These are phyloP conservation scores for Gallinago paraguaiae DNA, from an alignment of 2,113 vertebrate species.

Conservation along the genomic window DNA sequence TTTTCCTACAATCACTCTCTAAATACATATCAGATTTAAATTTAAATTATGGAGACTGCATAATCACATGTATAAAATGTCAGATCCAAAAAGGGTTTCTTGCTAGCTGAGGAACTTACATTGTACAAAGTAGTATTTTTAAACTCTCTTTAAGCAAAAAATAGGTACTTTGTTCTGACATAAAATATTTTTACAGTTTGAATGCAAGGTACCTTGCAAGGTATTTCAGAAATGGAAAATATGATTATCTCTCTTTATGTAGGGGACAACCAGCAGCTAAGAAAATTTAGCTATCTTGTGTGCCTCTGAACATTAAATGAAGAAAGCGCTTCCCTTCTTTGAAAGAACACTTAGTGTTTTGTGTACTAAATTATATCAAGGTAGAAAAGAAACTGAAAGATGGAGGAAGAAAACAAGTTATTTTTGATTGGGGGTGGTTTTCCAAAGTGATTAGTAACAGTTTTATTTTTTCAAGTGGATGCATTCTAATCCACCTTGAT, in stretches of 20 bases:
- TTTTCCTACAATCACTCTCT: not conserved
- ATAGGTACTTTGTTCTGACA: not conserved
- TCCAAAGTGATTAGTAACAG: not conserved
- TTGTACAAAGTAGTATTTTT: not conserved
- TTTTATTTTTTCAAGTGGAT: not conserved
- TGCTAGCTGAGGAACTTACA: not conserved
- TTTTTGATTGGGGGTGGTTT: not conserved
- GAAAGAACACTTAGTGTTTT: not conserved
- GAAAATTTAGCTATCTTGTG: not conserved
- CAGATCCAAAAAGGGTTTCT: not conserved
- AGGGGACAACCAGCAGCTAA: not conserved
- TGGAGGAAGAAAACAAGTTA: not conserved
- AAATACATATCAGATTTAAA: not conserved
- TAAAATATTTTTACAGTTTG: not conserved
- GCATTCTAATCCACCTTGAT: not conserved
- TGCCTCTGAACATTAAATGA: not conserved
- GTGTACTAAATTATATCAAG: not conserved
- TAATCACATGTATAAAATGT: slow-evolving; percentile 5
- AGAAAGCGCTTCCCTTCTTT: not conserved
- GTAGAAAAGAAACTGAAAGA: not conserved
- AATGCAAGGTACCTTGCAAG: not conserved
- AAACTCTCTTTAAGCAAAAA: not conserved
- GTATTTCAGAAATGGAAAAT: not conserved
- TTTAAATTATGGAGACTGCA: not conserved
- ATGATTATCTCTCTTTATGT: not conserved